Evolutionary conservation across 1,140 invertebrate genomes (phyloP).

Genomic region (Halesus radiatus): DNA sequence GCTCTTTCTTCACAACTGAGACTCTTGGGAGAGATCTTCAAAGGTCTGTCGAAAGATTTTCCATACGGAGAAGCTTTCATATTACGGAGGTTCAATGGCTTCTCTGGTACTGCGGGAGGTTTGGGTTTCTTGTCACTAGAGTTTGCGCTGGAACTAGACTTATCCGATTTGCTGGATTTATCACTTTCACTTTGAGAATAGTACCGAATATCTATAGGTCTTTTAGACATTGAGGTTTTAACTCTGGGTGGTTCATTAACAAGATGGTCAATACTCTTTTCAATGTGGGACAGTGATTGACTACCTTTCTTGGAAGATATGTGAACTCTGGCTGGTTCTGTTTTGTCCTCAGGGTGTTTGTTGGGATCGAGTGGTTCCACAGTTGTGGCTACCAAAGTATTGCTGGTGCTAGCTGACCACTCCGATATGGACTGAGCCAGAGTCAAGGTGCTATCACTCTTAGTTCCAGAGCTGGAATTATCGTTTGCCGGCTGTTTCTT

Average conservation of each 20-base stretch:
- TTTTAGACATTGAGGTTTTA: constrained; percentile 47
- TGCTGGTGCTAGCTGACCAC: constrained; percentile 75
- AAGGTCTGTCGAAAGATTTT: constrained; percentile 59
- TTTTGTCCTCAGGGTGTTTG: constrained; percentile 69
- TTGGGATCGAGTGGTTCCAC: constrained; percentile 66
- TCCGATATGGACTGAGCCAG: constrained; percentile 74
- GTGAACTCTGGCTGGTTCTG: constrained; percentile 2
- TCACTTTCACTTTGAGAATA: constrained; percentile 66
- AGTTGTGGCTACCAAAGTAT: constrained; percentile 71
- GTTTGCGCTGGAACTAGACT: constrained; percentile 69
- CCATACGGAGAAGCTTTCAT: constrained; percentile 25
- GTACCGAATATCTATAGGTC: constrained; percentile 55
- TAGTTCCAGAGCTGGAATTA: constrained; percentile 70
- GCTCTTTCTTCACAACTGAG: constrained; percentile 68
- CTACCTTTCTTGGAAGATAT: not conserved
- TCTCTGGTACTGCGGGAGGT: constrained; percentile 35
- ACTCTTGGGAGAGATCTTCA: constrained; percentile 70
- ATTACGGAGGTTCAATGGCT: constrained; percentile 27
- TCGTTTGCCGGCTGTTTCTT: constrained; percentile 65
- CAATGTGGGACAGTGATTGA: not conserved
- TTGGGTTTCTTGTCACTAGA: constrained; percentile 65
- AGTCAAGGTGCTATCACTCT: constrained; percentile 74
- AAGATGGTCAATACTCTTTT: constrained; percentile 33
- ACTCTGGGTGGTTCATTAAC: constrained; percentile 39
- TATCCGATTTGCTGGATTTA: constrained; percentile 64